phyloP scores from a whole-genome alignment of 2,113 vertebrate genomes.

The Pithys albifrons region DNA sequence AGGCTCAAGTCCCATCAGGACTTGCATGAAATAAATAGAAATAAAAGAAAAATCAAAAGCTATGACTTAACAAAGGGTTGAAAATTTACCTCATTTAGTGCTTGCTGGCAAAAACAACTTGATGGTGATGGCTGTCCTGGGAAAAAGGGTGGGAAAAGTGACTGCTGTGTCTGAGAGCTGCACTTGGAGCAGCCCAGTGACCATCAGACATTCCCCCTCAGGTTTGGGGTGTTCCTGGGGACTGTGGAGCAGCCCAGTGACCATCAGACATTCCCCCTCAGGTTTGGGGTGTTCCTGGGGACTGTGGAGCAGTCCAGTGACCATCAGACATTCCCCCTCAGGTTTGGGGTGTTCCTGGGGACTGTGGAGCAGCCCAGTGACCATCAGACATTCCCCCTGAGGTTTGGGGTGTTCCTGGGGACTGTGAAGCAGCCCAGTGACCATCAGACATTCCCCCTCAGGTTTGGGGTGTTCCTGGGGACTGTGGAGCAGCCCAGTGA shows the following conservation, averaged over 20 bases:
- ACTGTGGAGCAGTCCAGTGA: neutral
- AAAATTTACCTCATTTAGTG: neutral
- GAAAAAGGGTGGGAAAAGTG: neutral
- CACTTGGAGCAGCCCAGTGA: rapidly evolving
- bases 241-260: neutral
- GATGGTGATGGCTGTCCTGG: neutral
- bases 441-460: neutral
- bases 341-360: neutral
- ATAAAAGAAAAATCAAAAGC: neutral
- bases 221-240: neutral
- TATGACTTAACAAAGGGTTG: rapidly evolving
- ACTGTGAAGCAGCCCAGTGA: neutral
- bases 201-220: neutral
- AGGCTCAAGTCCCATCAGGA: neutral
- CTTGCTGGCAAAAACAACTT: neutral
- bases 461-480: neutral
- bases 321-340: neutral
- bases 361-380: neutral
- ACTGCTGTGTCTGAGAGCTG: neutral
- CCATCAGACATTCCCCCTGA: neutral
- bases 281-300: neutral
- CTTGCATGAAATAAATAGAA: neutral
- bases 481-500: neutral
- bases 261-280: neutral
- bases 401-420: neutral